These are phyloP conservation scores for Elephas maximus DNA, from an alignment of 2,113 vertebrate species.

Conservation along the genomic window DNA sequence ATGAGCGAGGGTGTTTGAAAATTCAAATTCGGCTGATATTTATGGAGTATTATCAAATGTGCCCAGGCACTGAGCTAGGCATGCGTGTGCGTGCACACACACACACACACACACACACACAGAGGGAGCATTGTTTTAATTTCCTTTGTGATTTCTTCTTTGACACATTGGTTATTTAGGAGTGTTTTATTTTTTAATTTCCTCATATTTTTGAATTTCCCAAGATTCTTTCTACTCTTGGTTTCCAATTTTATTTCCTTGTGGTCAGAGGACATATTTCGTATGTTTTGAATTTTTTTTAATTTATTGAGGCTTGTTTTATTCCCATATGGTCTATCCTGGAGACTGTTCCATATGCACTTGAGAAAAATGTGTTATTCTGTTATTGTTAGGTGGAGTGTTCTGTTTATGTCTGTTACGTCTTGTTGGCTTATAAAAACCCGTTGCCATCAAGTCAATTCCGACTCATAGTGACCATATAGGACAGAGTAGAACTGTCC, in stretches of 20 bases:
- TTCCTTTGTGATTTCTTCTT: neutral
- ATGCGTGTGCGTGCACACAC: too few species aligned
- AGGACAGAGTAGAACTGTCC: too few species aligned
- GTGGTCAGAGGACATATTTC: neutral
- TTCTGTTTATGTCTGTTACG: too few species aligned
- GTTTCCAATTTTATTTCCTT: neutral
- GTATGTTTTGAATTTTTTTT: too few species aligned
- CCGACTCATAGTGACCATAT: too few species aligned
- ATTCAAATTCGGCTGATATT: neutral
- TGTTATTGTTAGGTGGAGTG: too few species aligned
- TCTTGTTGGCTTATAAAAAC: too few species aligned
- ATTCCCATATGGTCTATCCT: too few species aligned
- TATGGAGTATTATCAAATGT: neutral
- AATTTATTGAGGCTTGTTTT: too few species aligned
- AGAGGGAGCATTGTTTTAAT: neutral
- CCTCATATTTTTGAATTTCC: neutral
- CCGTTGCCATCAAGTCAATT: too few species aligned
- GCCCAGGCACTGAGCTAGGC: neutral
- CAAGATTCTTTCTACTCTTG: neutral
- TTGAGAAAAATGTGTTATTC: too few species aligned
- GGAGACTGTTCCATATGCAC: too few species aligned
- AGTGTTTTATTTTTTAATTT: neutral
- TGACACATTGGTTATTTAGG: neutral
- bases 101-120: rapidly evolving
- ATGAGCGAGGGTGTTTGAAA: neutral